Percentiles rank a stretch among this genome's conserved stretches.
These are phyloP conservation scores for Scaptomyza flava DNA, from an alignment of 2,888 invertebrate genomes.

Conservation along the genomic window DNA sequence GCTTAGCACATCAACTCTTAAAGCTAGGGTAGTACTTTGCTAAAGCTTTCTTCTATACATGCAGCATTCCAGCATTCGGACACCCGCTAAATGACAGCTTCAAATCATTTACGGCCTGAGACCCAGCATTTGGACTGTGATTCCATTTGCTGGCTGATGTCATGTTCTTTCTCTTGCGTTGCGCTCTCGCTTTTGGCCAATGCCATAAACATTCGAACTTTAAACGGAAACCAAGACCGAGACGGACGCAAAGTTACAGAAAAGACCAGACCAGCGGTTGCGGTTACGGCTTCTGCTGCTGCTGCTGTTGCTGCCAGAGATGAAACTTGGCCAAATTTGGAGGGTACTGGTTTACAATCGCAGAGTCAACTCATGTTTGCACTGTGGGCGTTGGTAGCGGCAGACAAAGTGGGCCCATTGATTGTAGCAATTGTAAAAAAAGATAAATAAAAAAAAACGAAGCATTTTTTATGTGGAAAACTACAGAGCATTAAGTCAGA, in stretches of 20 bases:
- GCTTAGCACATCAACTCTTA: background rate
- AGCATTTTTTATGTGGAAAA: constrained; percentile 41
- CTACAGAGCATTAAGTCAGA: constrained; percentile 35
- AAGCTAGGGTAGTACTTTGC: constrained; percentile 19
- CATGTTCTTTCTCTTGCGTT: constrained; percentile 33
- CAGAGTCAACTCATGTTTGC: constrained; percentile 4
- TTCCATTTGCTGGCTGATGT: constrained; percentile 49
- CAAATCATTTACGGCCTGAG: constrained; percentile 16
- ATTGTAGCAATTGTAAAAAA: constrained; percentile 7
- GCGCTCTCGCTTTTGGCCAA: constrained; percentile 25
- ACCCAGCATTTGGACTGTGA: constrained; percentile 26
- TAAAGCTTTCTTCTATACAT: constrained; percentile 41
- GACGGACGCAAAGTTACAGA: constrained; percentile 11
- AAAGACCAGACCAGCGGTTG: constrained; percentile 14
- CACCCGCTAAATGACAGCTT: constrained; percentile 2
- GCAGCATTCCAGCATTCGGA: constrained; percentile 15
- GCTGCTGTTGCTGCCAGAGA: constrained; percentile 8
- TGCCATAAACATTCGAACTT: constrained; percentile 22
- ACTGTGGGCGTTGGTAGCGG: constrained; percentile 26
- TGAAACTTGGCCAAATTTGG: constrained; percentile 48
- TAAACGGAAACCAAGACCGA: constrained; percentile 28
- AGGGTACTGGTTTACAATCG: constrained; percentile 17
- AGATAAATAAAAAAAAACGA: too few relatives aligned
- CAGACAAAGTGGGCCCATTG: constrained; percentile 42
- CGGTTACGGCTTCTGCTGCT: constrained; percentile 3